A percentile compares a stretch with the other conserved stretches of the same genome.
Conservation (phyloP, 2,888 invertebrate species). For the Metopia argyrocephala region DNA sequence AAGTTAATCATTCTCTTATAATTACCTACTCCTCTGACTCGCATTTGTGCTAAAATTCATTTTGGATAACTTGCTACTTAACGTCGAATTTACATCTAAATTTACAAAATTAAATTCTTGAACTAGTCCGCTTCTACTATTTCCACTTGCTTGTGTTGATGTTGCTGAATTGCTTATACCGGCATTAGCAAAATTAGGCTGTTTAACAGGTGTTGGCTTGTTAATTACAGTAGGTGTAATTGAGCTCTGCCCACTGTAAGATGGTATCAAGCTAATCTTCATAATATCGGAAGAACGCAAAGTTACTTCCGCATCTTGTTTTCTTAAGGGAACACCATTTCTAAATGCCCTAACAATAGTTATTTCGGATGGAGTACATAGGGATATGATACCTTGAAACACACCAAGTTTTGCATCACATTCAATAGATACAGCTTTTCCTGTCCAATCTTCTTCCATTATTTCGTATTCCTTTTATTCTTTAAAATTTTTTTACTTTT, state of each 20-base stretch:
- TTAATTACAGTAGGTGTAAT: slow-evolving; percentile 76
- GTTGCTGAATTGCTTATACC: slow-evolving; percentile 53
- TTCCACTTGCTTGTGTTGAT: slow-evolving; percentile 41
- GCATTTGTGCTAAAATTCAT: slow-evolving; percentile 73
- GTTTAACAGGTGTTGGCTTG: slow-evolving; percentile 77
- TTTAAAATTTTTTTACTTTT: background rate
- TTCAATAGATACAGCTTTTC: slow-evolving; percentile 90
- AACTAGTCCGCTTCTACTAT: background rate
- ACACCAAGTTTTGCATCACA: slow-evolving; percentile 88
- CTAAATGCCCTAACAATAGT: slow-evolving; percentile 89
- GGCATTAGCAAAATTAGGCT: slow-evolving; percentile 75
- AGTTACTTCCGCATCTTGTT: slow-evolving; percentile 82
- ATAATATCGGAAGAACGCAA: slow-evolving; percentile 83
- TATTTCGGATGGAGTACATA: slow-evolving; percentile 85
- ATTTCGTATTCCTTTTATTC: background rate
- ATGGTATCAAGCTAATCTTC: slow-evolving; percentile 87
- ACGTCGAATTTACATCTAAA: slow-evolving; percentile 68
- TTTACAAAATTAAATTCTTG: slow-evolving; percentile 16
- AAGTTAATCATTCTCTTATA: background rate
- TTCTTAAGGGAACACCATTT: slow-evolving; percentile 83
- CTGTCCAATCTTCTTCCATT: slow-evolving; percentile 79
- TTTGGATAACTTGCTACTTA: slow-evolving; percentile 74
- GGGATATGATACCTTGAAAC: slow-evolving; percentile 87
- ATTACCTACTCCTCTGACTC: slow-evolving; percentile 28
- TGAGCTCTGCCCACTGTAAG: slow-evolving; percentile 79